phyloP scores from a whole-genome alignment of 2,113 vertebrate genomes.

The Ochotona curzoniae region DNA sequence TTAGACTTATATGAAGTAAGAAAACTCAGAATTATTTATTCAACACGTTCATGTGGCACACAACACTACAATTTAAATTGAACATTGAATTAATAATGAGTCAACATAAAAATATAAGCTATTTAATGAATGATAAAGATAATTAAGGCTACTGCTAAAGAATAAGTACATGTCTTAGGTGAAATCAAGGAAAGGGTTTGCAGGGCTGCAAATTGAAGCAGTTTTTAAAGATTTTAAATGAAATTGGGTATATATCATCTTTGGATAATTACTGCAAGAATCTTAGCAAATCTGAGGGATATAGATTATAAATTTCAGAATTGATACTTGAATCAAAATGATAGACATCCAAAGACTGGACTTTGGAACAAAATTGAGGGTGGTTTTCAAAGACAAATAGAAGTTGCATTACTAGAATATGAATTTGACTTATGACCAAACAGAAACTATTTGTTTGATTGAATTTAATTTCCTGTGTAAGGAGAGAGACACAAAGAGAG shows the following conservation, averaged over 20 bases:
- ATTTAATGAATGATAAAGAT: conserved; percentile 27
- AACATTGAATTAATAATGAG: not conserved
- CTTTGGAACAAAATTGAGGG: not conserved
- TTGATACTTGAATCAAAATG: accelerated
- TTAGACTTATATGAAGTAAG: not conserved
- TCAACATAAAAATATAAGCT: not conserved
- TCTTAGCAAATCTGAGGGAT: not conserved
- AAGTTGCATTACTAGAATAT: not conserved
- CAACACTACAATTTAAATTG: conserved; percentile 1
- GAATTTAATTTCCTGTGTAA: too few species aligned
- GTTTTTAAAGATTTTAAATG: not conserved
- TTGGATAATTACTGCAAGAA: not conserved
- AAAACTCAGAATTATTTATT: not conserved
- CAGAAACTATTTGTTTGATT: not conserved
- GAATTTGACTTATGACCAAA: not conserved
- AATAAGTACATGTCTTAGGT: not conserved
- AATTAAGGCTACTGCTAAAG: not conserved
- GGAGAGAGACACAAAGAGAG: too few species aligned
- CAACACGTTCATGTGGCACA: not conserved
- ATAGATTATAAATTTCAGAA: not conserved
- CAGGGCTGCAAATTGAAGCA: not conserved
- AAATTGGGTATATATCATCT: not conserved
- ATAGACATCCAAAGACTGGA: not conserved
- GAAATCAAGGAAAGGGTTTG: not conserved
- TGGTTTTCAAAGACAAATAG: not conserved